Evolutionary conservation across 2,113 vertebrate genomes (phyloP).

Genomic region (Protomyctophum bolini): DNA sequence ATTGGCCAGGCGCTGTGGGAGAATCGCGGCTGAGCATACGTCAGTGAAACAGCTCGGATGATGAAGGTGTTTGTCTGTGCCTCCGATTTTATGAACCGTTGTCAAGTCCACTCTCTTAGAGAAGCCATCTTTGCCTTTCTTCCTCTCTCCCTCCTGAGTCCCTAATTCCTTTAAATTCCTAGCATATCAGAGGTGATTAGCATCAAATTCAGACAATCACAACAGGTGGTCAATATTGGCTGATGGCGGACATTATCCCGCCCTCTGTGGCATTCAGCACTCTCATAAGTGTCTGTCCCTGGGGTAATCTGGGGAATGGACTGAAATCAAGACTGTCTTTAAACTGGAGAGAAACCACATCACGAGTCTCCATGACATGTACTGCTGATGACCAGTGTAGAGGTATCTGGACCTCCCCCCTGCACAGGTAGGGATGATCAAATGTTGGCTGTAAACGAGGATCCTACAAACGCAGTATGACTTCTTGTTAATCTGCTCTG

Average conservation of each 20-base stretch:
- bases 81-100: background rate
- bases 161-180: background rate
- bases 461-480: no score
- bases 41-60: background rate
- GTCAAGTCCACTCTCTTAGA: background rate
- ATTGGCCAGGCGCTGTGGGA: background rate
- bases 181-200: background rate
- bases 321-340: background rate
- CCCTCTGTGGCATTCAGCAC: background rate
- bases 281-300: conserved; percentile 1
- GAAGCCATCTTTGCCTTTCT: no score
- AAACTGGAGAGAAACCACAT: background rate
- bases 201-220: conserved; percentile 3
- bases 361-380: no score
- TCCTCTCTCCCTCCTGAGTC: no score
- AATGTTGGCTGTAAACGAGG: no score
- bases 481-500: no score
- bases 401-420: no score
- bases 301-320: background rate
- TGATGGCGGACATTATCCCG: background rate
- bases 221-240: conserved; percentile 20
- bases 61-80: background rate
- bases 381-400: no score
- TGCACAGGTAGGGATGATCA: no score
- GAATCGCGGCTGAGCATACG: background rate